Base-by-base conservation (phyloP, 2,113 vertebrate species). In the Papio anubis region DNA sequence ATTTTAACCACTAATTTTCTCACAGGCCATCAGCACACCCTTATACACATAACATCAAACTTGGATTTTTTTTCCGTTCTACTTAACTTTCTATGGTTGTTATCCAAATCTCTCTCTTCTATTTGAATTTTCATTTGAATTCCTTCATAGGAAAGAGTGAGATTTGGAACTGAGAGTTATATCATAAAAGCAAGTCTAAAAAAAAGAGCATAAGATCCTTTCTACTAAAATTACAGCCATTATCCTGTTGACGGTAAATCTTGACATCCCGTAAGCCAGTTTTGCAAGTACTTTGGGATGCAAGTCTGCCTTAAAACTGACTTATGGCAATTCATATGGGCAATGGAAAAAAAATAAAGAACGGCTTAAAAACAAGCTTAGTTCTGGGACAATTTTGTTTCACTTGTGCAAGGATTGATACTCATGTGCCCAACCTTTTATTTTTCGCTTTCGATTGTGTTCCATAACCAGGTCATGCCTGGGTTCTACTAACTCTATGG, bases 321-420 rank as follows among this genome's bases (percentile, higher is more conserved):
- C 84, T 78, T 96, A 45, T 91, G 50, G 13, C 23, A 1, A 70
- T 79, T 17, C 55, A 83, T 81, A 55, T 6, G 2, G 21, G 84
- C n/a, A 75, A 93, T 6, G 87, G 55, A 95, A 94, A 79, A 68
- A 16, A 90, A 83, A 45, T 68, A 43, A 96, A 66, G 4, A 94
- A 43, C 52, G 12, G 30, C 40, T 50, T 17, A 85, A 0, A 1
- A 89, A 88, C 43, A 16, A 48, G 17, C 45, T 73, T 55, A n/a
- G 84, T 90, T 61, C 43, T 27, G 17, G 55, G 35, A 95, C 27
- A 85, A 40, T 84, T 92, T 90, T 79, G 11, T 40, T 95, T 38
- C 73, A 85, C 8, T 68, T 94, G 6, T 8, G 35, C 59, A 83
- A 93, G 17, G 57, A 6, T 72, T 50, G 40, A 32, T 72, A 45